Evolutionary conservation across 30 jellyfish, hydroid and myxozoan genomes (phyloP), one percentile per base, ranked within the genome.

Genomic region (Mastigias papua): DNA sequence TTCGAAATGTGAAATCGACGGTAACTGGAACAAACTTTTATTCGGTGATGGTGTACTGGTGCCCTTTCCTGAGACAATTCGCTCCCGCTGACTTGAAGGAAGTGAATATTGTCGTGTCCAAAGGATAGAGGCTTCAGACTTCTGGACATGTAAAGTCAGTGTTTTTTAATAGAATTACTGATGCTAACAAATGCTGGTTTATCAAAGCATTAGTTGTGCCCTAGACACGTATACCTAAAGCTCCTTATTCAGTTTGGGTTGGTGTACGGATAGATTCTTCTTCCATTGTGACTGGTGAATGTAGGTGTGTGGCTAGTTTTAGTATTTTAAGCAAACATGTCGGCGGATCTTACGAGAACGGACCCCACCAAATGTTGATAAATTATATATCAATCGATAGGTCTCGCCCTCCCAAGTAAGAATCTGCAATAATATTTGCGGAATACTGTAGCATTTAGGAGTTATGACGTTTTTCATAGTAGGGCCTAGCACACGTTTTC

Each of bases 211-310:
- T 51, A 33, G 78, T 84, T 69, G 69, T n/a, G 31, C 94, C 82
- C 34, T 71, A 85, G 73, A 67, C 78, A 49, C 78, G 78, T 50
- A 34, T 70, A 49, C 7, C 89, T 34, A 76, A 85, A 8, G 82
- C 65, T 34, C 82, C 88, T 17, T 72, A 85, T 64, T 23, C 81
- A 71, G 93, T 85, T 71, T 85, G 88, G 94, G 81, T 73, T 70
- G 5, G 88, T 42, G 21, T 80, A 28, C 90, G 75, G 54, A 61
- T 28, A 62, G 90, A 80, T 46, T 20, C 64, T 32, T 49, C 76
- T 65, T 37, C 73, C 62, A 49, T 80, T 22, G n/a, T 80, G 60
- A 35, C 81, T 64, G 81, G 82, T 46, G 82, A 80, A 27, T 80
- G 90, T 58, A 57, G 73, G 10, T 80, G 90, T 48, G 73, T 58